A percentile compares a stretch with the other conserved stretches of the same genome.
These are phyloP conservation scores for Anagrus nilaparvatae DNA, from an alignment of 1,140 invertebrate genomes.

Conservation along the genomic window DNA sequence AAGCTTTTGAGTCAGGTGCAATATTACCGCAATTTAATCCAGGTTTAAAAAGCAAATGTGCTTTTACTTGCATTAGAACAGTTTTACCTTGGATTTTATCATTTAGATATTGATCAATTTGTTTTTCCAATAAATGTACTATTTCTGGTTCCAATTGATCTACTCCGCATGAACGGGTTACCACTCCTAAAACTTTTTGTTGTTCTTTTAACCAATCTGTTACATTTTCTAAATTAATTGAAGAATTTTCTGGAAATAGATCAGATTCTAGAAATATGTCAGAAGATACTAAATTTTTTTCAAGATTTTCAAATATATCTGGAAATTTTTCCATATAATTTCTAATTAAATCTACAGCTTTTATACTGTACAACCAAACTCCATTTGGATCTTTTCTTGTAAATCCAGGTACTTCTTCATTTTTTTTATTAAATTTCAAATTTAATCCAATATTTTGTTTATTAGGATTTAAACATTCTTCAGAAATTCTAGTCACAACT, in stretches of 20 bases:
- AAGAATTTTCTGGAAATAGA: conserved; percentile 45
- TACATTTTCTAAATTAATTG: conserved; percentile 47
- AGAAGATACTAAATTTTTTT: conserved; percentile 30
- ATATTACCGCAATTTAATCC: conserved; percentile 28
- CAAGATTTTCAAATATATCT: conserved; percentile 58
- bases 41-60: conserved; percentile 52
- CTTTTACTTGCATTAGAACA: conserved; percentile 66
- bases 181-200: conserved; percentile 45
- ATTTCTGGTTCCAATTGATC: conserved; percentile 59
- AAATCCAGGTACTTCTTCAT: conserved; percentile 67
- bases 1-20: conserved; percentile 54
- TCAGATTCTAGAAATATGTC: conserved; percentile 57
- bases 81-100: conserved; percentile 32
- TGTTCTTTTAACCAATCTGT: conserved; percentile 61
- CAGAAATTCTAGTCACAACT: conserved; percentile 39
- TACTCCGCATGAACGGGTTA: conserved; percentile 54
- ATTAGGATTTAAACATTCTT: conserved; percentile 30
- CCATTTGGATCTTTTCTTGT: conserved; percentile 59
- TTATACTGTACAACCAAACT: conserved; percentile 74
- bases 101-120: conserved; percentile 41
- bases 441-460: conserved; percentile 83
- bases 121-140: conserved; percentile 50
- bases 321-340: conserved; percentile 64
- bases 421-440: conserved; percentile 79
- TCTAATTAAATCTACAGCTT: conserved; percentile 58